Conservation (phyloP, 30 jellyfish, hydroid and myxozoan genomes). For the Chironex yamaguchii region DNA sequence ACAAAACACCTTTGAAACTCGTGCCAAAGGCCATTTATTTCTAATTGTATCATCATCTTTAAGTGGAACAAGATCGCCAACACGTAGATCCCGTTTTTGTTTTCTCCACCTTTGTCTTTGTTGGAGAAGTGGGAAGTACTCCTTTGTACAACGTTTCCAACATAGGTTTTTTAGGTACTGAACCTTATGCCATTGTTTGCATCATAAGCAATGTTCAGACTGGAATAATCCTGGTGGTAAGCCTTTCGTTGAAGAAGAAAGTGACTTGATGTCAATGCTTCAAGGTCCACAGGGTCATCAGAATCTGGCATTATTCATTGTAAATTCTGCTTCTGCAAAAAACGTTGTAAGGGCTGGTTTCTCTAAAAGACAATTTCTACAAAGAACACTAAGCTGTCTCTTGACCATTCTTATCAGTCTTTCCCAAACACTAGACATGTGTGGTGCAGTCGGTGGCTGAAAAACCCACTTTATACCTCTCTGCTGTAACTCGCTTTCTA, state of each 20-base stretch:
- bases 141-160: background rate
- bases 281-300: background rate
- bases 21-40: background rate
- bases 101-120: background rate
- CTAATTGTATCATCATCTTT: background rate
- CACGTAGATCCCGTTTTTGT: background rate
- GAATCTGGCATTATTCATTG: background rate
- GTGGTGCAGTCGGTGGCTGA: background rate
- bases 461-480: too few relatives aligned
- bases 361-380: background rate
- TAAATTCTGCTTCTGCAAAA: background rate
- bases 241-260: background rate
- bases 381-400: background rate
- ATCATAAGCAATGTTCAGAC: background rate
- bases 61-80: background rate
- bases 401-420: background rate
- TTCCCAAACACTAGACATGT: background rate
- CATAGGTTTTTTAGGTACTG: background rate
- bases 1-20: background rate
- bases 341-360: background rate
- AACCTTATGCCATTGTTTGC: background rate
- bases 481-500: too few relatives aligned
- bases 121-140: background rate
- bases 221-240: background rate
- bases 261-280: background rate